phyloP scores from a whole-genome alignment of 2,113 vertebrate genomes.

The Thermophis baileyi region DNA sequence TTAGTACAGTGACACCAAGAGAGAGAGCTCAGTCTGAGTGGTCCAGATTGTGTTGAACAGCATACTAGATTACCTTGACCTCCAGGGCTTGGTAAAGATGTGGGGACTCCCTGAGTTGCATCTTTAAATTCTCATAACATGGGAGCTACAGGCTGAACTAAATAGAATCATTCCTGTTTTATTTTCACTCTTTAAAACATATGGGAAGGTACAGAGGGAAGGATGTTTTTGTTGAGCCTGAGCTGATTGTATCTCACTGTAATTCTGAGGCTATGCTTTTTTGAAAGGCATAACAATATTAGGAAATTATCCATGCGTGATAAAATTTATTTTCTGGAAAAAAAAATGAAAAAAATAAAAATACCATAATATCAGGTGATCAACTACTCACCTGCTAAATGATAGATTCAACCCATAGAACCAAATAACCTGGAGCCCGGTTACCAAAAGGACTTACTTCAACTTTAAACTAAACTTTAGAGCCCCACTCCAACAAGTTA shows the following conservation, averaged over 20 bases:
- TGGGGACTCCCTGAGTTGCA: not conserved
- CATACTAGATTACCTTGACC: conserved; percentile 14
- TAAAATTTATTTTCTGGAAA: not conserved
- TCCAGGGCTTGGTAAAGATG: conserved; percentile 15
- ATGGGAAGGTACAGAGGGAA: not conserved
- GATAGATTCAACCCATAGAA: not conserved
- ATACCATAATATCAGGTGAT: not conserved
- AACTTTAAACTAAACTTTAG: not conserved
- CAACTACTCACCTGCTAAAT: not conserved
- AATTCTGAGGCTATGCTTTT: not conserved
- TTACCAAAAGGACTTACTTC: not conserved
- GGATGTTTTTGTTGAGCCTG: not conserved
- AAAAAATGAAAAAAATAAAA: not conserved
- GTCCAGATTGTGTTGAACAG: conserved; percentile 11
- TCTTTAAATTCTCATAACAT: not conserved
- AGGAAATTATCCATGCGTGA: not conserved
- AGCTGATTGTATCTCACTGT: not conserved
- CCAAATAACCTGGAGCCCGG: not conserved
- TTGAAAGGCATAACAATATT: not conserved
- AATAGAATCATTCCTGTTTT: not conserved
- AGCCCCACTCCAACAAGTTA: not conserved
- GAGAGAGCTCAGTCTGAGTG: not conserved
- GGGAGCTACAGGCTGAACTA: not conserved
- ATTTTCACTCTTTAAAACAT: not conserved
- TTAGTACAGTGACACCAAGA: not conserved